Evolutionary conservation across 2,888 invertebrate genomes (phyloP).

Genomic region (Sabellastarte sp.): DNA sequence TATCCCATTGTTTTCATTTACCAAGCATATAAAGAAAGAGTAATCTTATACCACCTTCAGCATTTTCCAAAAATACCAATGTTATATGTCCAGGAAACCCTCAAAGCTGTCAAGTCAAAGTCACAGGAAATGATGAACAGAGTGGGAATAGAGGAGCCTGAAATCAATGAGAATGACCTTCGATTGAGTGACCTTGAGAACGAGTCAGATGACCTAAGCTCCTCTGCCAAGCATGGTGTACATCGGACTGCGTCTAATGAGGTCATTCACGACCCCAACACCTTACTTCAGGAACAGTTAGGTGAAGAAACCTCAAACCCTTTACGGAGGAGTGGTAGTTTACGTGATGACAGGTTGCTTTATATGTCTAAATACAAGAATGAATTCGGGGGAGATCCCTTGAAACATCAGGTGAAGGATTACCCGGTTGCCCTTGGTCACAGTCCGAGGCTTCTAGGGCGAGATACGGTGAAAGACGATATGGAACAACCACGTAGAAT

Average conservation of each 20-base stretch:
- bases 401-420: not conserved
- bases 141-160: not conserved
- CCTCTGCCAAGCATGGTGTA: not conserved
- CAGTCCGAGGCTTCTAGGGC: not conserved
- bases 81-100: conserved; percentile 18
- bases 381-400: not conserved
- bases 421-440: not conserved
- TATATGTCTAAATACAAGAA: not conserved
- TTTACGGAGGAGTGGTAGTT: not conserved
- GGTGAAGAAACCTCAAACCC: not conserved
- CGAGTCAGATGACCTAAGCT: not conserved
- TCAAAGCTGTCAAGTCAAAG: conserved; percentile 24
- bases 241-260: not conserved
- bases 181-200: not conserved
- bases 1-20: too few species aligned
- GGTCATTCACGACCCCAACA: not conserved
- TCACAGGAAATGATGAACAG: conserved; percentile 11
- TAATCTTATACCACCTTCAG: too few species aligned
- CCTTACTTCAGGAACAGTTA: not conserved
- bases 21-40: too few species aligned
- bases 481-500: not conserved
- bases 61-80: too few species aligned
- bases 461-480: not conserved
- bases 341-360: not conserved
- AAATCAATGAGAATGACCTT: not conserved